phyloP scores from a whole-genome alignment of 2,113 vertebrate genomes.

The Podilymbus podiceps region DNA sequence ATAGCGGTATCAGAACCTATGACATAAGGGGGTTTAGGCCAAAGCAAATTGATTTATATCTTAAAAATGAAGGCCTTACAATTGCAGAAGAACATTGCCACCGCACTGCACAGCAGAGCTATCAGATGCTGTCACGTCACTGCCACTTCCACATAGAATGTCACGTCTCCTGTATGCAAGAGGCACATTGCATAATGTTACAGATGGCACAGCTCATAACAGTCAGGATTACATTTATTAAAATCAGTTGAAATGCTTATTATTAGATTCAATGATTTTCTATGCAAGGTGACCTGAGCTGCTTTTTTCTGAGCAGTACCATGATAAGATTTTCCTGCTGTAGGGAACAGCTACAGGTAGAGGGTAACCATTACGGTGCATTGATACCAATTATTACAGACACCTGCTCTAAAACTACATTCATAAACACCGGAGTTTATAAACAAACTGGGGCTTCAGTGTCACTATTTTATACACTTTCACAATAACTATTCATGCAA shows the following conservation, averaged over 20 bases:
- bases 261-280: not conserved
- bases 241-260: slow-evolving; percentile 39
- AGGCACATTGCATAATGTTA: slow-evolving; percentile 57
- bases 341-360: not conserved
- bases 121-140: not conserved
- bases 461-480: not conserved
- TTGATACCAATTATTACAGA: not conserved
- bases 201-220: slow-evolving; percentile 50
- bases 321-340: not conserved
- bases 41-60: not conserved
- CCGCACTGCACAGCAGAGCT: not conserved
- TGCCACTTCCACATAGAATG: not conserved
- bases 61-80: not conserved
- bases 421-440: not conserved
- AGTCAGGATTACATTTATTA: slow-evolving; percentile 48
- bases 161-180: not conserved
- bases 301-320: not conserved
- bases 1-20: not conserved
- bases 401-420: not conserved
- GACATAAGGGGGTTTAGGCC: not conserved
- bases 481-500: not conserved
- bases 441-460: not conserved
- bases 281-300: slow-evolving; percentile 44
- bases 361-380: not conserved
- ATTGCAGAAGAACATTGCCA: not conserved